Conservation (phyloP, 2,113 vertebrate species). For the Pogona vitticeps region DNA sequence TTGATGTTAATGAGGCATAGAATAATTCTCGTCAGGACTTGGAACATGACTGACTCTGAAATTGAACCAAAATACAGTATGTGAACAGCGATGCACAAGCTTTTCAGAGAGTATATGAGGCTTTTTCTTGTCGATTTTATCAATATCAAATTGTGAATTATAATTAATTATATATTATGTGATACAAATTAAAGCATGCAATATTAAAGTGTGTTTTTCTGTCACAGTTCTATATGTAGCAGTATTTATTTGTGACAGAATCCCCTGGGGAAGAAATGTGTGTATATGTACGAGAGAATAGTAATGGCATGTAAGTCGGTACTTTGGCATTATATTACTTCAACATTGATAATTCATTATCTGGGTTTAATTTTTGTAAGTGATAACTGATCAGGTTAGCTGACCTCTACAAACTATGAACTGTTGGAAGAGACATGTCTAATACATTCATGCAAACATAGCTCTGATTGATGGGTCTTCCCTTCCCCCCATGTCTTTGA, state of each 20-base stretch:
- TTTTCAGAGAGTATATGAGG: background rate
- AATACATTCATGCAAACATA: background rate
- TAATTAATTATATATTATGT: too few species aligned
- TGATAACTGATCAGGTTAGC: background rate
- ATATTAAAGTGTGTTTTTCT: too few species aligned
- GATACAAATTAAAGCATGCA: too few species aligned
- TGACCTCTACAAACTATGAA: background rate
- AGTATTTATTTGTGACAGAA: too few species aligned
- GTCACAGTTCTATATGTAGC: too few species aligned
- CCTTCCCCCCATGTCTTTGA: background rate
- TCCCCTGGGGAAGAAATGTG: background rate
- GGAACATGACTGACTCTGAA: too few species aligned
- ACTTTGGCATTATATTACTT: background rate
- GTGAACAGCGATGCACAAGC: background rate
- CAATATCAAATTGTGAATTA: too few species aligned
- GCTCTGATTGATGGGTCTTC: background rate
- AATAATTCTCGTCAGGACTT: too few species aligned
- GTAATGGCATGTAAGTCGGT: background rate
- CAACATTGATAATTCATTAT: background rate
- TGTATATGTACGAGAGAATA: too few species aligned
- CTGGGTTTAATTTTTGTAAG: background rate
- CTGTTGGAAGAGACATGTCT: background rate
- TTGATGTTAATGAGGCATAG: too few species aligned
- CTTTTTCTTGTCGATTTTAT: background rate
- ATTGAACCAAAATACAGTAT: too few species aligned